Evolutionary conservation across 1,140 invertebrate species (phyloP).

Genomic region (Neotoxoptera formosana): DNA sequence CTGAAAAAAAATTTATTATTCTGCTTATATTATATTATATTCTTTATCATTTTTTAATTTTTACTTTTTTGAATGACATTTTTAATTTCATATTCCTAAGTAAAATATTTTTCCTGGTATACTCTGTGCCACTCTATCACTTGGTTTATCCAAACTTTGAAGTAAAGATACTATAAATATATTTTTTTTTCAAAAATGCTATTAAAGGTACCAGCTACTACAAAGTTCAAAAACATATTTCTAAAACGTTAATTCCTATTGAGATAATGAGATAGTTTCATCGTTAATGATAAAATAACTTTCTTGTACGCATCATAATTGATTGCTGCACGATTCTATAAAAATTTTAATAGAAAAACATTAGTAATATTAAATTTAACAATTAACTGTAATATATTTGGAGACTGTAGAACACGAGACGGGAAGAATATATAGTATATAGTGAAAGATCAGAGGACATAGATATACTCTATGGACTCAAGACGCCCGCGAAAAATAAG

Average conservation of each 20-base stretch:
- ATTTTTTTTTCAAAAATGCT: no score
- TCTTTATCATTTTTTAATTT: neutral
- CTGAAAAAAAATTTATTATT: neutral
- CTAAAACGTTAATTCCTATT: no score
- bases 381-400: neutral
- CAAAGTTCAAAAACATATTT: no score
- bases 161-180: no score
- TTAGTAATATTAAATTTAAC: no score
- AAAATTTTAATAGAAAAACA: no score
- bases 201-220: no score
- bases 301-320: no score
- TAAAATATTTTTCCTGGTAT: neutral
- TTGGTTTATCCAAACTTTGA: neutral
- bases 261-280: no score
- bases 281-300: no score
- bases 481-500: neutral
- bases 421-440: neutral
- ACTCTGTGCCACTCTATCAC: neutral
- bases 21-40: no score
- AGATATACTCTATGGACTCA: neutral
- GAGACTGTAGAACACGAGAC: neutral
- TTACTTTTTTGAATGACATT: neutral
- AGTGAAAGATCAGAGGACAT: neutral
- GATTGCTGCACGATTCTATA: no score
- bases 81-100: neutral